Evolutionary conservation across 30 jellyfish, hydroid and myxozoan species (phyloP).

Genomic region (Chrysaora quinquecirrha): DNA sequence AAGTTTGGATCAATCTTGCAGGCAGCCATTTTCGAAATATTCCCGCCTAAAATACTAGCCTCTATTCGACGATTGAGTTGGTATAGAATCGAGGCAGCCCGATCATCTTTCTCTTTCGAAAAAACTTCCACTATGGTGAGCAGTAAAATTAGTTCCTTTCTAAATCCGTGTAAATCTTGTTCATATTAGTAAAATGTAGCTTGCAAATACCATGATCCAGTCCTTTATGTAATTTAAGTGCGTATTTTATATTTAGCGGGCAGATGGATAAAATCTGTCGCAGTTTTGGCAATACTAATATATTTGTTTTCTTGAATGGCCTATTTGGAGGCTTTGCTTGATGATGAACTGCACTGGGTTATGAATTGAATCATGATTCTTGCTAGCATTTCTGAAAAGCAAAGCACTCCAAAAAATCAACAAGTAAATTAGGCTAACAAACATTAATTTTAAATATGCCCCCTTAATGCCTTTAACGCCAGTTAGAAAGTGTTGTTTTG

Average conservation of each 20-base stretch:
- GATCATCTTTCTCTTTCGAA: slow-evolving; percentile 1
- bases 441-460: too few relatives aligned
- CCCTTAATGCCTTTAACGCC: too few relatives aligned
- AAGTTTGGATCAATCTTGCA: too few relatives aligned
- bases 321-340: too few relatives aligned
- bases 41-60: not conserved
- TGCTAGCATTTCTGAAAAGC: slow-evolving; percentile 8
- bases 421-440: not conserved
- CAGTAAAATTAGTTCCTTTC: not conserved
- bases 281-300: too few relatives aligned
- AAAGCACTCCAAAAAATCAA: not conserved
- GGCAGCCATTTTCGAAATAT: not conserved
- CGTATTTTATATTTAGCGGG: too few relatives aligned
- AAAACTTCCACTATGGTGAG: not conserved
- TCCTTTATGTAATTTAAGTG: too few relatives aligned
- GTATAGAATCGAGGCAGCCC: not conserved
- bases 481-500: too few relatives aligned
- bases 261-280: too few relatives aligned
- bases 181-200: not conserved
- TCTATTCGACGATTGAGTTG: not conserved
- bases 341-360: slow-evolving; percentile 20
- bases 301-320: too few relatives aligned
- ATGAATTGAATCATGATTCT: not conserved
- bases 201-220: too few relatives aligned
- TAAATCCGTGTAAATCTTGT: not conserved